Percentiles rank a stretch among this genome's conserved stretches.
Conservation (phyloP, 2,888 invertebrate species). For the Raillietiella orientalis region DNA sequence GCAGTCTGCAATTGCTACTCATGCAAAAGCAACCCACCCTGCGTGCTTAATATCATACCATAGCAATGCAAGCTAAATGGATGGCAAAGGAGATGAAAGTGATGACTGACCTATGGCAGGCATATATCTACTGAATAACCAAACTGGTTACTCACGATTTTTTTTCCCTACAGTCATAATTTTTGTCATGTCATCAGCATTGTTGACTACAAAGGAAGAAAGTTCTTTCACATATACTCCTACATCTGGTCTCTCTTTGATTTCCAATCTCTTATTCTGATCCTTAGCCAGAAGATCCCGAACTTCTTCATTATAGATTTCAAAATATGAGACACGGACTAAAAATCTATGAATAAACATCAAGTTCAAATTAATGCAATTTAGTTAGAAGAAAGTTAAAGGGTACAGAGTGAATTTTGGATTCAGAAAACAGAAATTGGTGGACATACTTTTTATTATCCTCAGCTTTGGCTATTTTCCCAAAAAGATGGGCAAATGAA, state of each 20-base stretch:
- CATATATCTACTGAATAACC: background rate
- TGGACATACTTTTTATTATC: slow-evolving; percentile 49
- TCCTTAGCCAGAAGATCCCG: slow-evolving; percentile 72
- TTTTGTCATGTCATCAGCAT: slow-evolving; percentile 71
- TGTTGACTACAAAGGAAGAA: slow-evolving; percentile 88
- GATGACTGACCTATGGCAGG: no score
- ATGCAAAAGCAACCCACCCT: no score
- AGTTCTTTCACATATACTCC: slow-evolving; percentile 95
- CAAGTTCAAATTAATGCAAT: background rate
- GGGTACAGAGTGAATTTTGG: background rate
- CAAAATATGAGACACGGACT: slow-evolving; percentile 85
- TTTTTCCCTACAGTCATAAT: slow-evolving; percentile 90
- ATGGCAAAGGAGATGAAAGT: no score
- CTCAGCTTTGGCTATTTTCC: slow-evolving; percentile 73
- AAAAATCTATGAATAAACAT: slow-evolving; percentile 32
- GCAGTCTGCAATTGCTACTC: no score
- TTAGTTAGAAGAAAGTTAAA: background rate
- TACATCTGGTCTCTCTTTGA: slow-evolving; percentile 79
- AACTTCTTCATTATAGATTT: slow-evolving; percentile 98
- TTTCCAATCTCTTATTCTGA: slow-evolving; percentile 47
- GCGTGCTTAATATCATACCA: no score
- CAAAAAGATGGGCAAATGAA: slow-evolving; percentile 95
- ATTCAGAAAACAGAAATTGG: background rate
- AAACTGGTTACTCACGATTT: slow-evolving; percentile 27
- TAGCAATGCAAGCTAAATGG: no score